These are phyloP conservation scores for Hydraecia micacea DNA, from an alignment of 2,888 invertebrate genomes.

Conservation along the genomic window DNA sequence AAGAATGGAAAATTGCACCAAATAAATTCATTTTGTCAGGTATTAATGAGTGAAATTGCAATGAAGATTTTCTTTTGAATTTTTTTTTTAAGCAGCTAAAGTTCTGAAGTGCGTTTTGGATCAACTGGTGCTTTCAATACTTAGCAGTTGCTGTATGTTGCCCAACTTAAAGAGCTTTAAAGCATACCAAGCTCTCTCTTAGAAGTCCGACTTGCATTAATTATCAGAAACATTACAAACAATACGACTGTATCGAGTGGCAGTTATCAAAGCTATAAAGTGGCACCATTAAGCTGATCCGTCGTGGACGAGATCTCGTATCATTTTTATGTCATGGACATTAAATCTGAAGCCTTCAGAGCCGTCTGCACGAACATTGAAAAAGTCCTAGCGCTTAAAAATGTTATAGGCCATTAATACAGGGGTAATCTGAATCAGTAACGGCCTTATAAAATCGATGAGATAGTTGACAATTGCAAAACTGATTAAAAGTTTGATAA, in stretches of 20 bases:
- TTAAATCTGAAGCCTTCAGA: slow-evolving; percentile 64
- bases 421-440: slow-evolving; percentile 36
- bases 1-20: background rate
- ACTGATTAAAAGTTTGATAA: slow-evolving; percentile 19
- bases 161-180: background rate
- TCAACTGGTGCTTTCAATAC: background rate
- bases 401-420: slow-evolving; percentile 60
- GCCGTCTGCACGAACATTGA: slow-evolving; percentile 56
- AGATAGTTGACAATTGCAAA: slow-evolving; percentile 31
- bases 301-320: slow-evolving; percentile 68
- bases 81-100: accelerated
- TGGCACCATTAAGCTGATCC: slow-evolving; percentile 70
- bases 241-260: slow-evolving; percentile 71
- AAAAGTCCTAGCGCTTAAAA: slow-evolving; percentile 48
- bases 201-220: slow-evolving; percentile 4
- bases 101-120: background rate
- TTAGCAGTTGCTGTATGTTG: background rate
- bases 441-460: slow-evolving; percentile 32
- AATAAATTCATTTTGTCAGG: background rate
- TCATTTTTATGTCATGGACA: slow-evolving; percentile 73
- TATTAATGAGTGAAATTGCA: background rate
- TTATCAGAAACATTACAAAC: slow-evolving; percentile 61
- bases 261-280: slow-evolving; percentile 74
- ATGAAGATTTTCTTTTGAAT: background rate
- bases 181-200: background rate